Evolutionary conservation across 2,113 vertebrate species (phyloP).

Genomic region (Apistogramma diplotaenia): DNA sequence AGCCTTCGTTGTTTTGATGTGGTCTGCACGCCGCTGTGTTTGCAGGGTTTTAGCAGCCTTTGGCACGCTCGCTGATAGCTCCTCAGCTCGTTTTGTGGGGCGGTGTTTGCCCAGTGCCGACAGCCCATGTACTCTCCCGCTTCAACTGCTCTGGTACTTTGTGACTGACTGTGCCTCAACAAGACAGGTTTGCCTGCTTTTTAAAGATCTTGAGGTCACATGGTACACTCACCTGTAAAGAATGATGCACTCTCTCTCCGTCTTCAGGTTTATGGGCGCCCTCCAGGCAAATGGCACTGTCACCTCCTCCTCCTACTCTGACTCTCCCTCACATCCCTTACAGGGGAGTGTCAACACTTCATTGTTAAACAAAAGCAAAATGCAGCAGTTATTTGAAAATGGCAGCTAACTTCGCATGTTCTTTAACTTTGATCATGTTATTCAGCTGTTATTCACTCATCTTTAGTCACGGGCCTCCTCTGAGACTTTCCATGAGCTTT

Average conservation of each 20-base stretch:
- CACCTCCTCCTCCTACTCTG: conserved; percentile 68
- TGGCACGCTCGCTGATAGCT: neutral
- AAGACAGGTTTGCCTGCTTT: conserved; percentile 71
- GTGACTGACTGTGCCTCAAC: conserved; percentile 68
- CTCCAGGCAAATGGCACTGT: conserved; percentile 73
- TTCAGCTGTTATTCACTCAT: neutral
- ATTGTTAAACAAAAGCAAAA: conserved; percentile 35
- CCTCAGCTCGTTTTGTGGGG: conserved; percentile 29
- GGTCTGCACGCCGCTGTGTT: neutral
- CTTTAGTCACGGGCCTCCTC: neutral
- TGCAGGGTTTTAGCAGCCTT: neutral
- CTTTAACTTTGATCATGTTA: neutral
- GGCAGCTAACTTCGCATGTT: neutral
- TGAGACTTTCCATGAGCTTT: neutral
- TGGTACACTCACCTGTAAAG: conserved; percentile 72
- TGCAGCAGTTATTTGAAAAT: conserved; percentile 29
- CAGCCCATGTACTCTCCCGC: conserved; percentile 59
- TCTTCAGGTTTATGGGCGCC: conserved; percentile 67
- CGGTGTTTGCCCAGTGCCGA: conserved; percentile 52
- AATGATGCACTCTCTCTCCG: conserved; percentile 68
- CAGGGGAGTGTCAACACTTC: conserved; percentile 51
- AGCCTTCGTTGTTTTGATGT: neutral
- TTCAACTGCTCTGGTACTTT: conserved; percentile 50
- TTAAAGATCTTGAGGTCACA: conserved; percentile 72
- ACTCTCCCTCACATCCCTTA: conserved; percentile 65